Conservation (phyloP, 1,140 invertebrate genomes). For the Parapsyche elsis region DNA sequence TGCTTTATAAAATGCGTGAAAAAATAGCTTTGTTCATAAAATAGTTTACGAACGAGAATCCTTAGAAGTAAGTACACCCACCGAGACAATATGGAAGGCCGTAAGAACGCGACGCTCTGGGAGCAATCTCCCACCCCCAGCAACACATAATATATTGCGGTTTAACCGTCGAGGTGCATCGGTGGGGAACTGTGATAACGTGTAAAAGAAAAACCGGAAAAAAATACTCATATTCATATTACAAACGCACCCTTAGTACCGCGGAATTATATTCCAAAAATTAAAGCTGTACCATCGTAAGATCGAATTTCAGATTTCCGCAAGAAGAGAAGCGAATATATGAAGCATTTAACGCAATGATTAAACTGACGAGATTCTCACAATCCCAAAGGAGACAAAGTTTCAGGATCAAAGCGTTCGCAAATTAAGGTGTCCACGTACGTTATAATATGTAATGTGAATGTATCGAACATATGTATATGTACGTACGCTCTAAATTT, state of each 20-base stretch:
- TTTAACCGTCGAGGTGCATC: constrained; percentile 42
- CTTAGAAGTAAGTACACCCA: constrained; percentile 16
- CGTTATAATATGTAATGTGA: background rate
- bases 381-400: background rate
- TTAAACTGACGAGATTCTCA: background rate
- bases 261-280: too few species aligned
- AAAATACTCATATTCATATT: background rate
- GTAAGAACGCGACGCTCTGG: constrained; percentile 31
- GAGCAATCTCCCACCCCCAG: constrained; percentile 16
- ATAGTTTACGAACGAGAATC: constrained; percentile 14
- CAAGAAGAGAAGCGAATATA: too few species aligned
- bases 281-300: too few species aligned
- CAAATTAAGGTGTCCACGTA: background rate
- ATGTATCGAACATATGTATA: too few species aligned
- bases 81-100: constrained; percentile 38
- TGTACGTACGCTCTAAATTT: too few species aligned
- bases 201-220: background rate
- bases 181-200: constrained; percentile 48
- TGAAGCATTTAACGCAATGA: background rate
- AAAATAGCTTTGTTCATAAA: constrained; percentile 6
- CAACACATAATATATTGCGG: constrained; percentile 34
- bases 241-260: too few species aligned
- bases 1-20: background rate
- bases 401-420: background rate
- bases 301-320: too few species aligned